phyloP scores from a whole-genome alignment of 2,113 vertebrate species.

The Petroica traversi region DNA sequence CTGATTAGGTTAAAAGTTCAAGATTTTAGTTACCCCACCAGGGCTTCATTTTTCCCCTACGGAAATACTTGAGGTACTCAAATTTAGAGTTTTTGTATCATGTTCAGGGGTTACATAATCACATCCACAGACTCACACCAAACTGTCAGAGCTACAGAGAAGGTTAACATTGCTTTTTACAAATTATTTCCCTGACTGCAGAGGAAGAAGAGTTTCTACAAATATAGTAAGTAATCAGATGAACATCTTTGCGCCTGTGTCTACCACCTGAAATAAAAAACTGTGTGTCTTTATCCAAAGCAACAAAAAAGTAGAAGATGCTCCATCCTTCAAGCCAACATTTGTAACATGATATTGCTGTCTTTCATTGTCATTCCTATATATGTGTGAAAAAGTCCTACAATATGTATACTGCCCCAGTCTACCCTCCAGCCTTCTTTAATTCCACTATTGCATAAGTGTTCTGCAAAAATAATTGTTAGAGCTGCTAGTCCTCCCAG shows the following conservation, averaged over 20 bases:
- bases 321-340: neutral
- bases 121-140: neutral
- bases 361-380: neutral
- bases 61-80: neutral
- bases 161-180: neutral
- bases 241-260: neutral
- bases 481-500: neutral
- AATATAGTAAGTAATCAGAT: neutral
- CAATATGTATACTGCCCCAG: neutral
- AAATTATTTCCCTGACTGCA: neutral
- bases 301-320: neutral
- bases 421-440: neutral
- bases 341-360: neutral
- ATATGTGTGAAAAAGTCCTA: neutral
- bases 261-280: neutral
- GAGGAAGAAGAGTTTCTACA: neutral
- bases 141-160: neutral
- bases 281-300: neutral
- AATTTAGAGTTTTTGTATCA: neutral
- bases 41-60: neutral
- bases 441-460: neutral
- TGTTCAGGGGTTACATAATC: neutral
- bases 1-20: neutral
- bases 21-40: neutral
- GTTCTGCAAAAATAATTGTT: neutral